phyloP scores from a whole-genome alignment of 2,797 vertebrate species.

The Avahi laniger region DNA sequence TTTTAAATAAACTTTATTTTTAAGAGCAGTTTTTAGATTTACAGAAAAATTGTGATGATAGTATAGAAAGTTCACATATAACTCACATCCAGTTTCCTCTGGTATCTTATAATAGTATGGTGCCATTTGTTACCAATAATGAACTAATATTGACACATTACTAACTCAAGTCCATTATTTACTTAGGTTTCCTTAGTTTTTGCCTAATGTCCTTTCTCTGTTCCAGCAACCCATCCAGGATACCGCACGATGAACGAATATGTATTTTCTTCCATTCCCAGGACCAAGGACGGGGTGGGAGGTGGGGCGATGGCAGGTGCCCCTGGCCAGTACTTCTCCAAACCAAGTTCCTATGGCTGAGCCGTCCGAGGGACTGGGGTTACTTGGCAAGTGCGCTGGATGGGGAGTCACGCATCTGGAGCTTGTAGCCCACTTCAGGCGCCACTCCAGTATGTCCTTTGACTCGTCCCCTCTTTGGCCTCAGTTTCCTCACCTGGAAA shows the following conservation, averaged over 20 bases:
- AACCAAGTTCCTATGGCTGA: background rate
- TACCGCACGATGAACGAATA: background rate
- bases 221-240: background rate
- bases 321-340: background rate
- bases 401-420: background rate
- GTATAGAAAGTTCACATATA: background rate
- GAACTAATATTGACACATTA: background rate
- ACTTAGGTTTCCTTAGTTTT: background rate
- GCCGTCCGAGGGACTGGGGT: background rate
- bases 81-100: background rate
- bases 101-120: background rate
- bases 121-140: background rate
- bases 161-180: background rate
- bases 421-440: background rate
- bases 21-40: background rate
- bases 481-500: background rate
- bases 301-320: rapidly evolving
- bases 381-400: background rate
- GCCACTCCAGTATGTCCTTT: background rate
- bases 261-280: background rate
- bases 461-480: background rate
- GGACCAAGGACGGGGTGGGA: background rate
- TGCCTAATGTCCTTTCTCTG: background rate
- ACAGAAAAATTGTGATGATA: background rate
- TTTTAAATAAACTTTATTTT: background rate